Conservation (phyloP, 2,797 vertebrate genomes). For the Chaenodraco wilsoni region DNA sequence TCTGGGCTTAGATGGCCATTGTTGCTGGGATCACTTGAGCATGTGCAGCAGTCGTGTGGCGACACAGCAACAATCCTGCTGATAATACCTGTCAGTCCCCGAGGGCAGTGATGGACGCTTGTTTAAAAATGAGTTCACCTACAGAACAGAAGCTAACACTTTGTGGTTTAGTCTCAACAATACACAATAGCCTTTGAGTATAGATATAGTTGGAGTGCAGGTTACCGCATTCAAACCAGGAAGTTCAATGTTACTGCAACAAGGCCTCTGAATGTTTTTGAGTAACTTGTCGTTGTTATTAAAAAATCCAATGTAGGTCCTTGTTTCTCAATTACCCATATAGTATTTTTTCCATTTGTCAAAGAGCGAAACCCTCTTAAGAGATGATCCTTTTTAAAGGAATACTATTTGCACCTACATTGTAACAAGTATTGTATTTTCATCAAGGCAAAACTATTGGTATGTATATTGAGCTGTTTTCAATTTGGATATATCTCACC, state of each 20-base stretch:
- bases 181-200: constrained; percentile 6
- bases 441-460: not conserved
- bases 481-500: not conserved
- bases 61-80: constrained; percentile 25
- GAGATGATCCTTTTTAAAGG: not conserved
- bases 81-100: constrained; percentile 41
- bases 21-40: constrained; percentile 52
- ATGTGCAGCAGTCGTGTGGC: constrained; percentile 49
- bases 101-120: constrained; percentile 20
- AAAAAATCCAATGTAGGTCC: not conserved
- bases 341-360: not conserved
- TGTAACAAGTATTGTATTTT: not conserved
- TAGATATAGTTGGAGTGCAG: not conserved
- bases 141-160: constrained; percentile 26
- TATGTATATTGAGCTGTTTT: constrained; percentile 4
- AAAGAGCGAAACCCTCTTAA: not conserved
- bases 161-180: constrained; percentile 37
- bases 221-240: constrained; percentile 14
- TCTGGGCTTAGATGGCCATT: constrained; percentile 51
- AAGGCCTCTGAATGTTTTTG: not conserved
- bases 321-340: not conserved
- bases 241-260: not conserved
- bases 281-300: not conserved
- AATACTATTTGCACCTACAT: not conserved
- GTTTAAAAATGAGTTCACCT: constrained; percentile 22